Percentiles rank a stretch among this genome's conserved stretches.
phyloP scores from a whole-genome alignment of 2,113 vertebrate species.

The Anhinga rufa region DNA sequence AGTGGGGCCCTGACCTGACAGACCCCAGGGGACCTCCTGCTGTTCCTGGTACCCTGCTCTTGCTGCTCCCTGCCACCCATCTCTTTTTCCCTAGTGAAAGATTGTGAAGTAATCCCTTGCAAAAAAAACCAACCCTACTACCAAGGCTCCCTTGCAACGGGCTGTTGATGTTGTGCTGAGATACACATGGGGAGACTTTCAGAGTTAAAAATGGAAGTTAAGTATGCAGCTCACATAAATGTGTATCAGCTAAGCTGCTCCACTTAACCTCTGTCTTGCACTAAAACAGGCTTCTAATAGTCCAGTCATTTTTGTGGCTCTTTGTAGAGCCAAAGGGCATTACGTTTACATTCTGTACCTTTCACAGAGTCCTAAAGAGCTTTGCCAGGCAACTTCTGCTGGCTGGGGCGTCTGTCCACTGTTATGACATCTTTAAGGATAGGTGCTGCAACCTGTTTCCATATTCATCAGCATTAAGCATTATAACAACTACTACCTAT shows the following conservation, averaged over 20 bases:
- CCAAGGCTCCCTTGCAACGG: not conserved
- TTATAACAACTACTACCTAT: not conserved
- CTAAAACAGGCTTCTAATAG: not conserved
- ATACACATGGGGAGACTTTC: not conserved
- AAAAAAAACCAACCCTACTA: not conserved
- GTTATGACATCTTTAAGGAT: not conserved
- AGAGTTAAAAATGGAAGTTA: not conserved
- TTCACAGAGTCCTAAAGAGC: not conserved
- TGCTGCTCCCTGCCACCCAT: not conserved
- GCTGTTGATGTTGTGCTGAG: not conserved
- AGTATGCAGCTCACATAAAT: not conserved
- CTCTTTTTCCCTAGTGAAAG: not conserved
- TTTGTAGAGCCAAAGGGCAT: not conserved
- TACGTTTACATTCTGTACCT: not conserved
- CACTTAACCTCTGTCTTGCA: not conserved
- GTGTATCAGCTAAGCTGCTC: rapidly evolving
- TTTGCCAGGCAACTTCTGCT: not conserved
- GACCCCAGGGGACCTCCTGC: rapidly evolving
- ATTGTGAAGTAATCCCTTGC: not conserved
- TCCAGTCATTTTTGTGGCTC: not conserved
- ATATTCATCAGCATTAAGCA: not conserved
- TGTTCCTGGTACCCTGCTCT: not conserved
- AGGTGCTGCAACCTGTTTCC: not conserved
- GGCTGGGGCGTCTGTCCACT: not conserved
- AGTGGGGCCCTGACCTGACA: not conserved